Evolutionary conservation across 2,797 vertebrate genomes (phyloP), one percentile per base, ranked within the genome.

Genomic region (Helicolenus hilgendorfi): DNA sequence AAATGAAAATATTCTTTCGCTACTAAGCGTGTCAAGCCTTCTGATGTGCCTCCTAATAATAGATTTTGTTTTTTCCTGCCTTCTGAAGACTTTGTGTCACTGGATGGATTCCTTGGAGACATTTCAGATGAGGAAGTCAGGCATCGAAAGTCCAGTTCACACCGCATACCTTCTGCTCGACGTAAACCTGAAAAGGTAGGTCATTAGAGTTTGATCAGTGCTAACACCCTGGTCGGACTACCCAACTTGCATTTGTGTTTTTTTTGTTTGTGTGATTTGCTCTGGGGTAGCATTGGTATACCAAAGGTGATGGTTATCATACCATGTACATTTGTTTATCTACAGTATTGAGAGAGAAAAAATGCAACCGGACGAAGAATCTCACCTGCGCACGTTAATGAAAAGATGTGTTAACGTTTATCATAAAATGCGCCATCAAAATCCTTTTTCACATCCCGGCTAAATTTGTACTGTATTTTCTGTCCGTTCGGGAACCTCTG

Each of bases 181-280:
- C 97, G 98, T 56, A 98, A 98, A 94, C 69, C 94, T 9, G 98
- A 98, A 56, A 98, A 98, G 97, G 98, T 98, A 86, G 18, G 84
- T 70, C 4, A 45, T 55, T 36, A 41, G 18, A 33, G 1, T 58
- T 33, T 27, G 13, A 13, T 67, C 8, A 9, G 22, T 29, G 29
- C 24, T 9, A 11, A 26, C 29, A 6, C 11, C 1, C 29, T 72
- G 5, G 11, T 64, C 27, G 1, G 4, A 2, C 4, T 22, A 14
- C 26, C 22, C 18, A 31, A 24, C 15, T 24, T 70, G 11, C 2
- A 11, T 56, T 45, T 68, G 31, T 72, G 14, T 0, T 22, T 49
- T 45, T 20, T 11, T 22, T 27, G 64, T 14, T 4, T 41, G 20
- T 22, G 24, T 75, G 11, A 29, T 78, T n/a, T 45, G 11, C 22